A percentile compares a stretch with the other conserved stretches of the same genome.
These are phyloP conservation scores for Nesometra sesokonis DNA, from an alignment of 35 echinoderm and acorn worm genomes.

Conservation along the genomic window DNA sequence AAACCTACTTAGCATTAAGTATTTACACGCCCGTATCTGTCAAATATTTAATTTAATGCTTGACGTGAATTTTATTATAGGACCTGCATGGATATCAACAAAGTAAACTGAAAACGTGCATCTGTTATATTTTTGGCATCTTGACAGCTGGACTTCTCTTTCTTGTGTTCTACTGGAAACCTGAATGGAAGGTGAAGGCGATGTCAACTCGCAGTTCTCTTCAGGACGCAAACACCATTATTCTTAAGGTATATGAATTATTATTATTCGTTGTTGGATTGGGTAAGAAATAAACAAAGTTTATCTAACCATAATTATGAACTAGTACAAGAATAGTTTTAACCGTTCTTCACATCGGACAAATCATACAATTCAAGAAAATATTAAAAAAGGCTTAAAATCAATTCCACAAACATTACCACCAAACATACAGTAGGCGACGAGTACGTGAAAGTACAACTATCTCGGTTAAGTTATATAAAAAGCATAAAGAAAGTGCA, in stretches of 20 bases:
- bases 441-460: no score
- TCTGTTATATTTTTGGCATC: conserved; percentile 36
- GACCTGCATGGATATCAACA: conserved; percentile 66
- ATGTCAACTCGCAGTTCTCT: conserved; percentile 60
- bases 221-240: conserved; percentile 48
- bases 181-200: conserved; percentile 64
- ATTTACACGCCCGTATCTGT: no score
- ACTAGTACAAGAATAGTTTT: background rate
- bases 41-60: no score
- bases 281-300: no score
- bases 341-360: background rate
- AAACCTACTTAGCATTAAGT: no score
- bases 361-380: no score
- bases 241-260: conserved; percentile 58
- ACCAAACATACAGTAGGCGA: no score
- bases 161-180: conserved; percentile 79
- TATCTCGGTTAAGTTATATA: no score
- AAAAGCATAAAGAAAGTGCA: no score
- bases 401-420: no score
- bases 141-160: conserved; percentile 55
- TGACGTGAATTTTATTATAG: conserved; percentile 8
- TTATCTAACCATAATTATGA: background rate
- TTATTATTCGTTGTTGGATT: background rate
- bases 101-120: conserved; percentile 21
- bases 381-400: no score